Evolutionary conservation across 23 tunicate species (phyloP), one percentile per base, ranked within the genome.

Genomic region (Ascidia mentula): DNA sequence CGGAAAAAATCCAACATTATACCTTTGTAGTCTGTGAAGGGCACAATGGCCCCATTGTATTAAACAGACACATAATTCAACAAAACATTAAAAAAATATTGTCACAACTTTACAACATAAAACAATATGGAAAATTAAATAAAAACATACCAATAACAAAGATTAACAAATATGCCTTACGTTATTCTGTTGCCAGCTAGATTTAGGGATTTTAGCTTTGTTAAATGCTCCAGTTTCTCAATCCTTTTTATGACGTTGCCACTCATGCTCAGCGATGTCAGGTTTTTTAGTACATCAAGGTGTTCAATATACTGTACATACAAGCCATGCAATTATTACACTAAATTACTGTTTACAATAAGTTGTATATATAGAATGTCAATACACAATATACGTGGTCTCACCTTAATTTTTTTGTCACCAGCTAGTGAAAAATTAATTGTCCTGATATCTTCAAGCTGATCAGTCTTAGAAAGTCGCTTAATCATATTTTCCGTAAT

Each of bases 231-330:
- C 18, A 93, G 26, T 72, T 84, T 88, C 77, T 93, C 98, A 30
- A 93, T 80, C 32, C 82, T 85, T 71, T 84, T 76, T 31, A 93
- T 84, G 18, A 88, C 80, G 80, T 93, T 84, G 13, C 93, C 93
- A 40, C 77, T 83, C 45, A 88, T 79, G 40, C 76, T 87, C 24
- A 93, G 72, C 17, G 90, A 40, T 12, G 81, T 81, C 45, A 93
- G 81, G 37, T 80, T 85, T 59, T 78, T 88, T 34, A 91, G 77
- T 1, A 83, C 98, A 26, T 93, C 98, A 60, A 93, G 46, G 61
- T 93, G 88, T 84, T 93, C 98, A 85, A 93, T 88, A 84, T 88
- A 93, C 98, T 93, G 84, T 76, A 24, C 69, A 40, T 30, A 76
- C 26, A n/a, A n/a, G 9, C 20, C 72, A 30, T 42, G 12, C 53